Evolutionary conservation across 2,113 vertebrate genomes (phyloP).

Genomic region (Sylvia atricapilla): DNA sequence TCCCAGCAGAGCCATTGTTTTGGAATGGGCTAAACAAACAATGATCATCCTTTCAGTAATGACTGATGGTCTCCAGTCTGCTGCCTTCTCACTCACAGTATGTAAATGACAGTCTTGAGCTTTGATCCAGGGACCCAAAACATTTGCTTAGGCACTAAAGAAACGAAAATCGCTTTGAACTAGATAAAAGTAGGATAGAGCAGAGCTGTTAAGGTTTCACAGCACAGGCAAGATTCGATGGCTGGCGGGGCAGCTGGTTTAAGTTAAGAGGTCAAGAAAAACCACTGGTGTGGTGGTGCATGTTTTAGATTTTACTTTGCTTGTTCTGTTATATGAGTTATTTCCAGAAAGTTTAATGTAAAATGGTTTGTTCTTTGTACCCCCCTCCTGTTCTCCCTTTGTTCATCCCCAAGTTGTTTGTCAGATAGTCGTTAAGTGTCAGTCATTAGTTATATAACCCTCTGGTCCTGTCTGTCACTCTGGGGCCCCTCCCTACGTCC

Average conservation of each 20-base stretch:
- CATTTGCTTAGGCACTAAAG: background rate
- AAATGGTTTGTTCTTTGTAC: too few relatives aligned
- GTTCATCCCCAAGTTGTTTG: too few relatives aligned
- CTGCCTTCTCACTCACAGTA: background rate
- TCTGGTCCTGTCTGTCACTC: too few relatives aligned
- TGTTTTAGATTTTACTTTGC: too few relatives aligned
- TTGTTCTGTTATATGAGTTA: too few relatives aligned
- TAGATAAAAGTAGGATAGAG: background rate
- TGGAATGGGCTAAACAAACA: slow-evolving; percentile 39
- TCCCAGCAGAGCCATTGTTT: slow-evolving; percentile 41
- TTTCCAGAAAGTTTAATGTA: too few relatives aligned
- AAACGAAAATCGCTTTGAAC: fast-evolving
- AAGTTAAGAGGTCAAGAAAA: background rate
- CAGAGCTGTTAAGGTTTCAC: background rate
- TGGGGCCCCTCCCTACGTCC: too few relatives aligned
- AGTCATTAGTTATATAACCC: too few relatives aligned
- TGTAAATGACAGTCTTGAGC: slow-evolving; percentile 5
- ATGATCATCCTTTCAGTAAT: slow-evolving; percentile 11
- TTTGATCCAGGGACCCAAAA: background rate
- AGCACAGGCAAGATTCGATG: fast-evolving
- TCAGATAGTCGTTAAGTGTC: too few relatives aligned
- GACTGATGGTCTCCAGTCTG: slow-evolving; percentile 46
- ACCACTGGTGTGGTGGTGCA: too few relatives aligned
- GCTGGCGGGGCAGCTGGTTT: fast-evolving
- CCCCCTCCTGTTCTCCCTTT: too few relatives aligned